Evolutionary conservation across 2,113 vertebrate genomes (phyloP).

Genomic region (Pseudois nayaur): DNA sequence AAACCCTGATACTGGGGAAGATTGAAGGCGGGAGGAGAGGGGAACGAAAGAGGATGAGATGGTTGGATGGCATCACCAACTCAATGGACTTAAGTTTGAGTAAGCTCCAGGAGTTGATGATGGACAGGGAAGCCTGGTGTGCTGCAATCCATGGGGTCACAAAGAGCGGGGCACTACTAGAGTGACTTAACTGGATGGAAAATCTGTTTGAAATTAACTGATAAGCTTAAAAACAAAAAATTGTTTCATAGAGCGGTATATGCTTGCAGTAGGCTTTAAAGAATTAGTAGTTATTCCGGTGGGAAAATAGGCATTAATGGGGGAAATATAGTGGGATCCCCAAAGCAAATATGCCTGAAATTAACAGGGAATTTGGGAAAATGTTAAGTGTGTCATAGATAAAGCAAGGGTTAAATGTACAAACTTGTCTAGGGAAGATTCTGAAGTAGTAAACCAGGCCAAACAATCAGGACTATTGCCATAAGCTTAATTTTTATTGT

Average conservation of each 20-base stretch:
- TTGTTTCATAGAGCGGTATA: neutral
- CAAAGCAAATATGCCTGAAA: neutral
- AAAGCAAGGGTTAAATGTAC: neutral
- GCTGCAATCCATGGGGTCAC: neutral
- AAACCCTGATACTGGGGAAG: neutral
- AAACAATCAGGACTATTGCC: neutral
- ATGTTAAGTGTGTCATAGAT: neutral
- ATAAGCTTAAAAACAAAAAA: neutral
- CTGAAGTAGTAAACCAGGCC: neutral
- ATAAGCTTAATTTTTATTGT: neutral
- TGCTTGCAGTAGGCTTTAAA: neutral
- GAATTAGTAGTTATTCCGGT: neutral
- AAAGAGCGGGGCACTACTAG: neutral
- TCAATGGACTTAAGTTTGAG: neutral
- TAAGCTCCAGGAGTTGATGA: neutral
- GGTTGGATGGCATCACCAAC: neutral
- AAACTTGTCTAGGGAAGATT: neutral
- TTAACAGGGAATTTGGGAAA: neutral
- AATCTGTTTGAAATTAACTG: neutral
- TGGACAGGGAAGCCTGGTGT: neutral
- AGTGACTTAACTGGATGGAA: neutral
- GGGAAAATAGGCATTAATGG: neutral
- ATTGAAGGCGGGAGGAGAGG: neutral
- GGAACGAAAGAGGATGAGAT: neutral
- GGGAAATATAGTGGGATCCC: neutral